Percentiles rank a stretch among this genome's conserved stretches.
phyloP scores from a whole-genome alignment of 2,113 vertebrate genomes.

The Ptyas mucosa region DNA sequence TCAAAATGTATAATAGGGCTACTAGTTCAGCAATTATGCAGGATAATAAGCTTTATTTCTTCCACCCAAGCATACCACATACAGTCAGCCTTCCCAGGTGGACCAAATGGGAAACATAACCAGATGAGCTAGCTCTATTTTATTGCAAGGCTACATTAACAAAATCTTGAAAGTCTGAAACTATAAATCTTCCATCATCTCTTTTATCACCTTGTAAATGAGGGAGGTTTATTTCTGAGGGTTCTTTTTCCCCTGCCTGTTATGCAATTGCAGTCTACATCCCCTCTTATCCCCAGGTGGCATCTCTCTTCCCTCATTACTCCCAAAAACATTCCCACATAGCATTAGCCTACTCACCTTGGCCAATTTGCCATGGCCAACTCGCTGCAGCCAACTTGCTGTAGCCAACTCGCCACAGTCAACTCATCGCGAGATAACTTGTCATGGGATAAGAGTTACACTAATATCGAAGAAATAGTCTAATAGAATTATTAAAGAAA shows the following conservation, averaged over 20 bases:
- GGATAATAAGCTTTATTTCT: slow-evolving; percentile 28
- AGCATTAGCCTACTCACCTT: neutral
- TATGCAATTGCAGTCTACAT: neutral
- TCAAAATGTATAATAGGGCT: slow-evolving; percentile 24
- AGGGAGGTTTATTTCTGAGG: neutral
- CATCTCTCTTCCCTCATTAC: neutral
- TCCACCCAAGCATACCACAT: neutral
- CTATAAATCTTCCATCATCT: neutral
- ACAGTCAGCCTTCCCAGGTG: neutral
- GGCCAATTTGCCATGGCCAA: neutral
- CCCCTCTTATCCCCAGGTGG: neutral
- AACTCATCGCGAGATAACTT: neutral
- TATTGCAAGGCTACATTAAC: neutral
- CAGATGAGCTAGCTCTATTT: neutral
- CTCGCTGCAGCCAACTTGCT: neutral
- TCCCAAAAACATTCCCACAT: neutral
- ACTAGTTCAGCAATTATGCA: slow-evolving; percentile 25
- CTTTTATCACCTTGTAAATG: neutral
- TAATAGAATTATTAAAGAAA: neutral
- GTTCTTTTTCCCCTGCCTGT: neutral
- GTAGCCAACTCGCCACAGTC: neutral
- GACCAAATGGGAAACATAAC: neutral
- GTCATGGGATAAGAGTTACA: neutral
- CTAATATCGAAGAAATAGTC: neutral
- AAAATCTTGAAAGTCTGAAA: neutral